Evolutionary conservation across 2,888 invertebrate species (phyloP), one percentile per base, ranked within the genome.

Genomic region (Colletes collaris): DNA sequence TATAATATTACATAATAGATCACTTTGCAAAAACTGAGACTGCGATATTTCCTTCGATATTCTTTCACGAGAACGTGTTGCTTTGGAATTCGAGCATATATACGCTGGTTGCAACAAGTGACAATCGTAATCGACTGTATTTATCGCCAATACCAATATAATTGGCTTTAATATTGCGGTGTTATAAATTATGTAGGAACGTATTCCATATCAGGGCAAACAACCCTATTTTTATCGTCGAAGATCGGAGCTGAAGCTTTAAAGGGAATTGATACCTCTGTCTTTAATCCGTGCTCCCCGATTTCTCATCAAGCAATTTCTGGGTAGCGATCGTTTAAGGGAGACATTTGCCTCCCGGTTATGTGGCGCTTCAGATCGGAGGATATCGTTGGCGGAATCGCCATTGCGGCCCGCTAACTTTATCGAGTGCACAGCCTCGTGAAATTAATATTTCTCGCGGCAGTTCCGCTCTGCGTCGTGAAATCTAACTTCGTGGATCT

Each of bases 301-400:
- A 72, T 82, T 72, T 50, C 75, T 65, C 71, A 66, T 71, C 77
- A 75, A 76, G 76, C 60, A 71, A 62, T 79, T 70, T 66, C 40
- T 56, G 65, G 35, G 66, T 52, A 67, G 62, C 60, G 74, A 53
- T 46, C 64, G 72, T 75, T 75, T 56, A 64, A 74, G 56, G 56
- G 40, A 46, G 37, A 11, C 46, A 40, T 58, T 60, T 79, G 70
- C 69, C 73, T 71, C 35, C 49, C 27, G 19, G 68, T 46, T 50
- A n/a, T 63, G 13, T 19, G n/a, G 10, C 27, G 10, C 16, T 71
- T 72, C 52, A 76, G 63, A 40, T 81, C 16, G 46, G 58, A 35
- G 66, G 10, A 56, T 67, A 60, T 50, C 64, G 71, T 46, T 37
- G 19, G 37, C 55, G 50, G 60, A 53, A 52, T 60, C 56, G 8